phyloP scores from a whole-genome alignment of 2,888 invertebrate species.

The Yponomeuta evonymella region DNA sequence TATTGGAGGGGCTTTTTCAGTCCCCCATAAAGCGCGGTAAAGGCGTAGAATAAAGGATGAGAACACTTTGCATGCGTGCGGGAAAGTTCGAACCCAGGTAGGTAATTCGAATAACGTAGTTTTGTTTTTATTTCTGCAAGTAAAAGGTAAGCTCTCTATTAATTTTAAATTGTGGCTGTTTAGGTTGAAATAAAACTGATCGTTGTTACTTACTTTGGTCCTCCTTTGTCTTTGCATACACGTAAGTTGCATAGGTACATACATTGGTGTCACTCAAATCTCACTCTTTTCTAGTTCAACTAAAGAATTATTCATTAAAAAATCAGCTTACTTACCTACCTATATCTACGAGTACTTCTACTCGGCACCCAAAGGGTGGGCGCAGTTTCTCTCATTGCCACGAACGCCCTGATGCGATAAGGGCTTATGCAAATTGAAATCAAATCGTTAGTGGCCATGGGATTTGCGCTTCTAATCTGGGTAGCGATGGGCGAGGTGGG shows the following conservation, averaged over 20 bases:
- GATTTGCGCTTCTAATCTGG: constrained; percentile 41
- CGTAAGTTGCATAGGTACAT: no score
- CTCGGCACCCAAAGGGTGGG: neutral
- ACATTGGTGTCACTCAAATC: no score
- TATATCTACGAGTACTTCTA: neutral
- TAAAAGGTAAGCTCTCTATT: no score
- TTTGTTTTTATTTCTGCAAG: no score
- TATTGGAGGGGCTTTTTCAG: neutral
- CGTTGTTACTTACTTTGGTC: no score
- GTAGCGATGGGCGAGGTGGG: neutral
- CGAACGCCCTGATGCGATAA: constrained; percentile 51
- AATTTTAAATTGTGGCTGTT: no score
- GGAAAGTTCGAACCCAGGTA: constrained; percentile 18
- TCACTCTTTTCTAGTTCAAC: no score
- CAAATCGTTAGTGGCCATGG: constrained; percentile 53
- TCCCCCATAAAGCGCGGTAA: constrained; percentile 19
- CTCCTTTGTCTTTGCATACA: no score
- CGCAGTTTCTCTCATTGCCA: constrained; percentile 29
- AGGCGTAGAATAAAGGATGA: neutral
- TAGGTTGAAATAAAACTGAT: no score
- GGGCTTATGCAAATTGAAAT: constrained; percentile 58
- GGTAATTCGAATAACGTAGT: no score
- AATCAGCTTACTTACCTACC: no score
- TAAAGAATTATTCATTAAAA: no score
- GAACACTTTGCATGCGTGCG: neutral